Conservation (phyloP, 2,888 invertebrate species). For the Magallana nippona region DNA sequence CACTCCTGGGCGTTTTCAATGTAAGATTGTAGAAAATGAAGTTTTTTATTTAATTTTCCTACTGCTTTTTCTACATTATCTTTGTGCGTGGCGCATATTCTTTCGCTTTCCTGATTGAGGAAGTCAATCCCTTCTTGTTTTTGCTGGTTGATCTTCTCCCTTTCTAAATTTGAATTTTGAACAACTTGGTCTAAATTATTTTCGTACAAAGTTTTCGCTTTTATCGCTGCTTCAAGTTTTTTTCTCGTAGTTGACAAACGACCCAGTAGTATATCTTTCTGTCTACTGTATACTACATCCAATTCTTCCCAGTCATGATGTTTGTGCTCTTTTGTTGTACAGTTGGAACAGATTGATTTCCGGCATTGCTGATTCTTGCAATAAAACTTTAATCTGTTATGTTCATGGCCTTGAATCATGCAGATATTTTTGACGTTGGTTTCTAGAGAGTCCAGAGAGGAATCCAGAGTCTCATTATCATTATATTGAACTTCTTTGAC, state of each 20-base stretch:
- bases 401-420: background rate
- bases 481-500: background rate
- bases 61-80: background rate
- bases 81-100: background rate
- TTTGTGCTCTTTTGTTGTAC: background rate
- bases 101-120: background rate
- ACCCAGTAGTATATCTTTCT: background rate
- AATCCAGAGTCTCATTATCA: background rate
- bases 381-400: background rate
- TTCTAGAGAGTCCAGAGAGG: background rate
- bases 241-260: background rate
- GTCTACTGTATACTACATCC: background rate
- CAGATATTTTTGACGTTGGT: background rate
- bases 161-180: background rate
- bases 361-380: background rate
- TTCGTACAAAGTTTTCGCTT: background rate
- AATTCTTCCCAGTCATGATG: background rate
- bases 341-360: background rate
- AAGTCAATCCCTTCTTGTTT: background rate
- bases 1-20: background rate
- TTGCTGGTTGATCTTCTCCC: background rate
- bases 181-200: background rate
- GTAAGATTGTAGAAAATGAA: background rate
- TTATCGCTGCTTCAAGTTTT: background rate
- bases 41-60: background rate